Evolutionary conservation across 2,888 invertebrate genomes (phyloP).

Genomic region (Amphipyra berbera): DNA sequence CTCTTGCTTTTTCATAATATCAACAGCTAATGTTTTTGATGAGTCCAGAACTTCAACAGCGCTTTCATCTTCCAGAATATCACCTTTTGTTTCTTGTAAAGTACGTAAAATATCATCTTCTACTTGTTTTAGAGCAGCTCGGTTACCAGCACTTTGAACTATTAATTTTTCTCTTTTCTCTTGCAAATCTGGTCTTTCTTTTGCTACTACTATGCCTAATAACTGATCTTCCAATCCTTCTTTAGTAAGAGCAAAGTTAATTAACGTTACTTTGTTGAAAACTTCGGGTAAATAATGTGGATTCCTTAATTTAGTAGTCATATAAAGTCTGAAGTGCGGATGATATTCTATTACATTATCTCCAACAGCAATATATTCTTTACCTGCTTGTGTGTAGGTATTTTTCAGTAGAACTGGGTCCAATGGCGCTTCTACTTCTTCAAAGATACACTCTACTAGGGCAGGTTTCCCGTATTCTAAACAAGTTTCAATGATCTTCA

Average conservation of each 20-base stretch:
- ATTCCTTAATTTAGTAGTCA: slow-evolving; percentile 95
- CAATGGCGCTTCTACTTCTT: slow-evolving; percentile 94
- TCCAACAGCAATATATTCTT: slow-evolving; percentile 93
- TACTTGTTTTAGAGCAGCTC: slow-evolving; percentile 94
- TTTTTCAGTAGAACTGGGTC: slow-evolving; percentile 94
- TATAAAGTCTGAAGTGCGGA: slow-evolving; percentile 93
- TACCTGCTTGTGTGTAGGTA: slow-evolving; percentile 93
- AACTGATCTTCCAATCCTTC: slow-evolving; percentile 96
- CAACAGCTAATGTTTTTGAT: slow-evolving; percentile 94
- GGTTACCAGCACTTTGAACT: slow-evolving; percentile 94
- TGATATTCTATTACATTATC: slow-evolving; percentile 94
- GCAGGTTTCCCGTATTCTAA: slow-evolving; percentile 94
- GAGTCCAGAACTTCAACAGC: slow-evolving; percentile 96
- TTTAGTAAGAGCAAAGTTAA: slow-evolving; percentile 95
- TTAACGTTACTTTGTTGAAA: slow-evolving; percentile 94
- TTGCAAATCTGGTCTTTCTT: slow-evolving; percentile 95
- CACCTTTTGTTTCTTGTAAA: slow-evolving; percentile 94
- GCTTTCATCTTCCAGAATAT: slow-evolving; percentile 97
- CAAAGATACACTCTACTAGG: slow-evolving; percentile 93
- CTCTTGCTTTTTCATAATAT: slow-evolving; percentile 95
- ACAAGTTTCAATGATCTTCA: slow-evolving; percentile 93
- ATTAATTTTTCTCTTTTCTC: slow-evolving; percentile 94
- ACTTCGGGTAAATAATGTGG: slow-evolving; percentile 96
- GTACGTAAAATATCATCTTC: slow-evolving; percentile 97
- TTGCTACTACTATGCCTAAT: slow-evolving; percentile 95